These are phyloP conservation scores for Cephalopholis sonnerati DNA, from an alignment of 2,113 vertebrate species.

Conservation along the genomic window DNA sequence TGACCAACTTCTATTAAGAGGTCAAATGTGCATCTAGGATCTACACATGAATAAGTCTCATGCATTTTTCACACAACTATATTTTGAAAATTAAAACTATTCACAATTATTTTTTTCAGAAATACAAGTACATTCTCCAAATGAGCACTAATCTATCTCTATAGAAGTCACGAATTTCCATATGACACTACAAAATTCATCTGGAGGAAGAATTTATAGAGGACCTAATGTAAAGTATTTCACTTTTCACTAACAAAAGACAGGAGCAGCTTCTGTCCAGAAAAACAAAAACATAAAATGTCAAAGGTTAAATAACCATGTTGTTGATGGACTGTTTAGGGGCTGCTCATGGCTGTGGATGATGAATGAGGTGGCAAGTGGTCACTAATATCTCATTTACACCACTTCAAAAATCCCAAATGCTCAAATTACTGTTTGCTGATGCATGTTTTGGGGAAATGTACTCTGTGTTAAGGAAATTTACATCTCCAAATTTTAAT, in stretches of 20 bases:
- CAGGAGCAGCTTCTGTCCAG: not conserved
- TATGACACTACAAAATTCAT: not conserved
- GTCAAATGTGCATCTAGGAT: too few relatives aligned
- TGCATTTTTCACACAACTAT: too few relatives aligned
- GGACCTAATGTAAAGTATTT: not conserved
- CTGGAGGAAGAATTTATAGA: not conserved
- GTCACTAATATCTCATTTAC: not conserved
- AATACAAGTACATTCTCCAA: too few relatives aligned
- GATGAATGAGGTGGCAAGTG: slow-evolving; percentile 4
- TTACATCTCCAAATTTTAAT: too few relatives aligned
- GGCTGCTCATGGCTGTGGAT: not conserved
- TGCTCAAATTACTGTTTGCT: too few relatives aligned
- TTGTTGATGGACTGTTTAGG: not conserved
- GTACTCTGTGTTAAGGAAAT: too few relatives aligned
- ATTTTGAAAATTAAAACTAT: too few relatives aligned
- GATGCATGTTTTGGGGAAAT: too few relatives aligned
- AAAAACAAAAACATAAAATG: not conserved
- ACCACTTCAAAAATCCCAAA: not conserved
- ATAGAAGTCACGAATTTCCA: too few relatives aligned
- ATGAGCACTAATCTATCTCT: too few relatives aligned
- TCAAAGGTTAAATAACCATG: not conserved
- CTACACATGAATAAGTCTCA: too few relatives aligned
- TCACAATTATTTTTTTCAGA: too few relatives aligned
- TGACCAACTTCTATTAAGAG: not conserved
- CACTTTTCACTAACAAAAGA: not conserved